Conservation (phyloP, 23 tunicate species). For the Pegea sp. region DNA sequence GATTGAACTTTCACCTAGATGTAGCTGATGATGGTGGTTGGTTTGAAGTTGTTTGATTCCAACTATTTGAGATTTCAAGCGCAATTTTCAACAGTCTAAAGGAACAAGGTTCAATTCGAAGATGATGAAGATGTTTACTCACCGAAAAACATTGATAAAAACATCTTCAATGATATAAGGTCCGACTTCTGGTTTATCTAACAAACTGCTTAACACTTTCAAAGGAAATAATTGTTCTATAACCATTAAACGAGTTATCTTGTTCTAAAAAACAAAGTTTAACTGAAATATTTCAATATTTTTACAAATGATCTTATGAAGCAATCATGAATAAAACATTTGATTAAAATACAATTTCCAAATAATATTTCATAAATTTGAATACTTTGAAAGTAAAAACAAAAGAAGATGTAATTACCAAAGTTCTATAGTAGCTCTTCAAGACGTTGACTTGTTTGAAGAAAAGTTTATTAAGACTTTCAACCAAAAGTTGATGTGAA, state of each 20-base stretch:
- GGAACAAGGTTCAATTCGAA: too few species aligned
- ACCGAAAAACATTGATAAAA: conserved; percentile 38
- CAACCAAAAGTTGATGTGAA: conserved; percentile 13
- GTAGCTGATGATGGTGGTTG: too few species aligned
- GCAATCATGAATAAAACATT: too few species aligned
- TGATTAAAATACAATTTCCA: too few species aligned
- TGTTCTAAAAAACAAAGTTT: too few species aligned
- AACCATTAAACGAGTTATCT: background rate
- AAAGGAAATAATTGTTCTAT: conserved; percentile 32
- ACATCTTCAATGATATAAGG: conserved; percentile 41
- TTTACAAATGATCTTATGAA: too few species aligned
- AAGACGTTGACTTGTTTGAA: background rate
- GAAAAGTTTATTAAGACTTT: conserved; percentile 2
- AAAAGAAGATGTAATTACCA: background rate
- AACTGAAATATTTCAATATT: too few species aligned
- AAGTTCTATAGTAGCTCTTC: background rate
- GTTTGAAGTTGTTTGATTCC: too few species aligned
- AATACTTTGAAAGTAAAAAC: background rate
- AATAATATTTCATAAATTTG: too few species aligned
- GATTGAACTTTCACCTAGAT: too few species aligned
- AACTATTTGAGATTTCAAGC: too few species aligned
- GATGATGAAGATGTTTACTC: background rate
- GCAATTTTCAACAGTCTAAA: too few species aligned
- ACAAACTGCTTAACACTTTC: conserved; percentile 22
- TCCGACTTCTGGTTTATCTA: conserved; percentile 80